phyloP scores from a whole-genome alignment of 2,113 vertebrate genomes.

The Elanus axillaris region DNA sequence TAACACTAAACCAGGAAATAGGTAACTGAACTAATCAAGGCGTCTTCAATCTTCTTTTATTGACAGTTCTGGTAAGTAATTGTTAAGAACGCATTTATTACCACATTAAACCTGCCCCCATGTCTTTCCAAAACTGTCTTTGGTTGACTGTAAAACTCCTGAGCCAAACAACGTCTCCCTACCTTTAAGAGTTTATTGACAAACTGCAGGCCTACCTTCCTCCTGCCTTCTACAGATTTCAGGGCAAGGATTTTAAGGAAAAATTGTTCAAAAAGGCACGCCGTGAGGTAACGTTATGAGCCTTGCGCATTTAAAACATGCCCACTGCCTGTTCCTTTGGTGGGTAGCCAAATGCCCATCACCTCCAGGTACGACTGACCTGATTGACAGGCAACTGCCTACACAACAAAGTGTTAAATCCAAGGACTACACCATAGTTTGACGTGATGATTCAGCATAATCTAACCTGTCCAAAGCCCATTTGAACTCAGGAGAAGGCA shows the following conservation, averaged over 20 bases:
- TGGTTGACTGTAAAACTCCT: fast-evolving
- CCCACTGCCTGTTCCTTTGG: not conserved
- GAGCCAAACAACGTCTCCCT: not conserved
- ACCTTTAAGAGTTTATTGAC: not conserved
- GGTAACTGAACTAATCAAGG: not conserved
- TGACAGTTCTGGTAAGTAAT: not conserved
- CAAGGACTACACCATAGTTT: not conserved
- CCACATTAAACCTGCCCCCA: not conserved
- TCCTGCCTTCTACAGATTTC: not conserved
- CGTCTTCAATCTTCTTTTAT: not conserved
- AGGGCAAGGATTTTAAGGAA: not conserved
- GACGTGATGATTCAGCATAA: not conserved
- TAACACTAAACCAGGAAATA: not conserved
- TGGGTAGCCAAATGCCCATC: not conserved
- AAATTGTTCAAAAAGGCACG: not conserved
- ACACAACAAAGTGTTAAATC: not conserved
- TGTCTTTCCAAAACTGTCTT: not conserved
- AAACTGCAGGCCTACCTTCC: not conserved
- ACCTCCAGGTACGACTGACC: not conserved
- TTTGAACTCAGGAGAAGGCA: not conserved
- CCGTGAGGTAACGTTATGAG: not conserved
- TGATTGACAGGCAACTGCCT: not conserved
- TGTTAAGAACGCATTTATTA: not conserved
- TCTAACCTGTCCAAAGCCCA: not conserved
- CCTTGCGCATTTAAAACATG: not conserved